Percentiles rank a stretch among this genome's conserved stretches.
These are phyloP conservation scores for Dasyprocta punctata DNA, from an alignment of 2,113 vertebrate genomes.

Conservation along the genomic window DNA sequence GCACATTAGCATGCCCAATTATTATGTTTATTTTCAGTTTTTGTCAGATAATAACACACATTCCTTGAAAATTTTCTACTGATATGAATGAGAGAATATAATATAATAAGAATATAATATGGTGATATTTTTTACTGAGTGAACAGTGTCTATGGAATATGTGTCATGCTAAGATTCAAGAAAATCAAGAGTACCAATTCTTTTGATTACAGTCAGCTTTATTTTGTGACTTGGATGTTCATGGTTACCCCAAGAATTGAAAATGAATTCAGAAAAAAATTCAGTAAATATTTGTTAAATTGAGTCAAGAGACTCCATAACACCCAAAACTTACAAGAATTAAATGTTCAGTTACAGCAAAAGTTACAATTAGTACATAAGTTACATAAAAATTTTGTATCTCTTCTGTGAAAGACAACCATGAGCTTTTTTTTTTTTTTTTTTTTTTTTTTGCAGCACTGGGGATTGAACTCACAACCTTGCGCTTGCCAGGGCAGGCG, in stretches of 20 bases:
- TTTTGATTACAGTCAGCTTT: background rate
- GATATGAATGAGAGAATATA: background rate
- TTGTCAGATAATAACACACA: background rate
- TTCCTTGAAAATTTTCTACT: background rate
- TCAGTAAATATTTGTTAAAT: background rate
- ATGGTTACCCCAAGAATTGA: background rate
- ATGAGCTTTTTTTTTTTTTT: too few species aligned
- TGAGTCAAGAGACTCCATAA: background rate
- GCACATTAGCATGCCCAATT: background rate
- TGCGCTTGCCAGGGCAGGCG: too few species aligned
- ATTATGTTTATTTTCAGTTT: background rate
- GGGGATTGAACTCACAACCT: too few species aligned
- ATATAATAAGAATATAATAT: background rate
- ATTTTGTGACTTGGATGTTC: background rate
- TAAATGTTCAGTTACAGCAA: background rate
- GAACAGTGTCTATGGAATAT: background rate
- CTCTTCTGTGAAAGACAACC: background rate
- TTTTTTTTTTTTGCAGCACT: too few species aligned
- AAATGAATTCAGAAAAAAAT: background rate
- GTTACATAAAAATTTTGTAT: background rate
- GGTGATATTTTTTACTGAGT: background rate
- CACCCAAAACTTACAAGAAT: background rate
- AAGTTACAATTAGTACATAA: background rate
- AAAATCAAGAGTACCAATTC: background rate
- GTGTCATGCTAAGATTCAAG: background rate